Base-by-base conservation (phyloP, 23 tunicate genomes). In the Phallusia fumigata region DNA sequence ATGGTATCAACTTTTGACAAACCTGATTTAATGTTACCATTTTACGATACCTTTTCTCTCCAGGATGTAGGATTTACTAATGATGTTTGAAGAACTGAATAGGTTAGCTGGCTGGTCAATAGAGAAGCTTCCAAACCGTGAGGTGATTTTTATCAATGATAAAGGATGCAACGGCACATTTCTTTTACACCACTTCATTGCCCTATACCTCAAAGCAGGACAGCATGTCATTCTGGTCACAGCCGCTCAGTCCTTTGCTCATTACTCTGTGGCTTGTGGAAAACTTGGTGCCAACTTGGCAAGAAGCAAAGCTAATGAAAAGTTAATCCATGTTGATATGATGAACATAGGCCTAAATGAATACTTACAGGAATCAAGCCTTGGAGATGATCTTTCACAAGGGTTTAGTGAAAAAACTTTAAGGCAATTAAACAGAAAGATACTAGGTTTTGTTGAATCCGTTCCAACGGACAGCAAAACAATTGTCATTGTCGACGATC, bases 41-140 rank as follows among this genome's bases (percentile, higher is more conserved):
- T n/a, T n/a, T n/a, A n/a, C n/a, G n/a, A n/a, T n/a, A n/a, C 58
- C 58, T 51, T 13, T 15, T 58, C 8, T 21, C 28, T 22, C 1
- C 5, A 58, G 69, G 26, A 58, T 21, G 69, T 58, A 58, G 28
- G 28, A 13, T 58, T 21, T 21, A n/a, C n/a, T 58, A 3, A 78
- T 0, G 33, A 91, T 91, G 96, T 91, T 91, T 85, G 96, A 86
- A 0, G 96, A 91, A 73, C 50, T 91, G 69, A 86, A 83, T 80
- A 80, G 52, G 5, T 73, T 81, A 30, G 75, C 81, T 73, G 96
- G 96, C 6, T 91, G 96, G 96, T 65, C 44, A 0, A 28, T 33
- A 30, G 50, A 73, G 13, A 47, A 64, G 0, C 86, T 80, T n/a
- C 88, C 88, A 10, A 33, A 76, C 65, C 77, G 76, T 0, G 80